These are phyloP conservation scores for Chromobotia macracanthus DNA, from an alignment of 2,797 vertebrate species.

Conservation along the genomic window DNA sequence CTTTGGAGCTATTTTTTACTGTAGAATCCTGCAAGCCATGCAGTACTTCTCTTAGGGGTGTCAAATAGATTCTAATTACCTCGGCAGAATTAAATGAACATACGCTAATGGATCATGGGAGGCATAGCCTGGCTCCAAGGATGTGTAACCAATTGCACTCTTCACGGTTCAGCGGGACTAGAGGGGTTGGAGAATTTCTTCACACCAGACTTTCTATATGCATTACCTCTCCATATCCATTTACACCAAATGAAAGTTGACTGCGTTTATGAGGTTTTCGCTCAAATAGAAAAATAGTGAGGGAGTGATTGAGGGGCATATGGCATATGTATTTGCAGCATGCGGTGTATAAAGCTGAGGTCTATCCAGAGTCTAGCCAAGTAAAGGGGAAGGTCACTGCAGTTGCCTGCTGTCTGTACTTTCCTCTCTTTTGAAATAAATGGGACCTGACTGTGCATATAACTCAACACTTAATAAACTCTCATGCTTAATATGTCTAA, in stretches of 20 bases:
- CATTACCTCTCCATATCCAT: slow-evolving; percentile 7
- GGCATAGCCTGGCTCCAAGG: slow-evolving; percentile 50
- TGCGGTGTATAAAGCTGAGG: background rate
- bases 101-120: slow-evolving; percentile 64
- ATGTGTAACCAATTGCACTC: slow-evolving; percentile 67
- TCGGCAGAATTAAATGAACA: slow-evolving; percentile 72
- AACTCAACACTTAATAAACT: slow-evolving; percentile 2
- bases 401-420: background rate
- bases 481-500: background rate
- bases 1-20: slow-evolving; percentile 36
- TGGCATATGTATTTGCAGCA: background rate
- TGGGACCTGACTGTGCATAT: slow-evolving; percentile 15
- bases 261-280: slow-evolving; percentile 9
- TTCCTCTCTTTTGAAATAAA: background rate
- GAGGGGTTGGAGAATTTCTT: slow-evolving; percentile 38
- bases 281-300: slow-evolving; percentile 11
- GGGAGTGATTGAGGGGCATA: background rate
- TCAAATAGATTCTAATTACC: slow-evolving; percentile 74
- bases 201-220: slow-evolving; percentile 39
- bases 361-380: background rate
- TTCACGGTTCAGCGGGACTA: slow-evolving; percentile 58
- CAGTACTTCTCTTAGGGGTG: slow-evolving; percentile 65
- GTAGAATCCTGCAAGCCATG: slow-evolving; percentile 64
- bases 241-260: slow-evolving; percentile 44
- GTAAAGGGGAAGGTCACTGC: background rate